A percentile compares a stretch with the other conserved stretches of the same genome.
phyloP scores from a whole-genome alignment of 2,113 vertebrate genomes.

The Lipophrys pholis region DNA sequence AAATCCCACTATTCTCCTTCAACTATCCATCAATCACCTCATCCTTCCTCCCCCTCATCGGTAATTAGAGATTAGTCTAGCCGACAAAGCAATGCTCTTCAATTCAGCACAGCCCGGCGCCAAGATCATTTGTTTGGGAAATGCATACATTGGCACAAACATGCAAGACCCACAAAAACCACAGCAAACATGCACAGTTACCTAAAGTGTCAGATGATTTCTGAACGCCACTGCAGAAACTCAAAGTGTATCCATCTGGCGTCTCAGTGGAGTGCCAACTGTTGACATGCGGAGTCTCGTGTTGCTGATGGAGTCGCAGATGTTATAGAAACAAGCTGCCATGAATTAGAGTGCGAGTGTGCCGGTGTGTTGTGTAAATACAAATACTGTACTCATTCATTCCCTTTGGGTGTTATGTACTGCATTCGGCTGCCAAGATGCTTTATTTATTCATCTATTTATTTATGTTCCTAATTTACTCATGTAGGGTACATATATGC shows the following conservation, averaged over 20 bases:
- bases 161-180: not conserved
- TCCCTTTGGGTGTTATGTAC: not conserved
- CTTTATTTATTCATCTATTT: too few relatives aligned
- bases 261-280: not conserved
- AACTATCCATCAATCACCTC: not conserved
- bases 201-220: not conserved
- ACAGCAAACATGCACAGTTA: not conserved
- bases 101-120: not conserved
- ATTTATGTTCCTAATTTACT: too few relatives aligned
- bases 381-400: not conserved
- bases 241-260: not conserved
- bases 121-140: too few relatives aligned
- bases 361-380: not conserved
- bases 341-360: not conserved
- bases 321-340: not conserved
- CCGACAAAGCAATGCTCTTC: not conserved
- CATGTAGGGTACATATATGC: too few relatives aligned
- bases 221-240: not conserved
- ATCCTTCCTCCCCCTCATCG: not conserved
- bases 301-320: not conserved
- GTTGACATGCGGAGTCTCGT: not conserved
- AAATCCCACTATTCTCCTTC: slow-evolving; percentile 6
- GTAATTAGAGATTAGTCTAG: slow-evolving; percentile 3
- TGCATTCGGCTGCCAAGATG: not conserved
- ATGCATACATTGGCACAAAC: not conserved